Evolutionary conservation across 2,113 vertebrate genomes (phyloP), one percentile per base, ranked within the genome.

Genomic region (Cheilinus undulatus): DNA sequence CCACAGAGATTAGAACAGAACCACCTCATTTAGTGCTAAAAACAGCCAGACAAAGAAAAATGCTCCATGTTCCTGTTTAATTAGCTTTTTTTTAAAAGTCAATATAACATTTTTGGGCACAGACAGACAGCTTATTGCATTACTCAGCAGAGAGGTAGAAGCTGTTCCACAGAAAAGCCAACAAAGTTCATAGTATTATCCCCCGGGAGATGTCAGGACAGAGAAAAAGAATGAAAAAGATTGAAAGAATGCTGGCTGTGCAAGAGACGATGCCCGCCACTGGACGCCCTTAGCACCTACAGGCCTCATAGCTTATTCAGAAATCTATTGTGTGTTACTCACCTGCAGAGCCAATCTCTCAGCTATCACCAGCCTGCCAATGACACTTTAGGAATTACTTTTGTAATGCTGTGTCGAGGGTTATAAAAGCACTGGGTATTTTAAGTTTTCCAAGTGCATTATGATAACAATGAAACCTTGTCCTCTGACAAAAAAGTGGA

Each of bases 331-430:
- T 69, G 48, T 53, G 34, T 76, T 73, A 26, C 40, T 76, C 57
- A 81, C 77, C 53, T 48, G 23, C 65, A 74, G 51, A 73, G 46
- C 22, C 42, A 48, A 54, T 64, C 67, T 84, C 26, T 68, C 70
- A 71, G 30, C 48, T 19, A 17, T 40, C 15, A n/a, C 49, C 46
- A 4, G 15, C 43, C 5, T 69, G 34, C 51, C 62, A 40, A 50
- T 76, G 57, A 81, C 77, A 66, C 69, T 75, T 77, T 60, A 28
- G 56, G 20, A 42, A 68, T 50, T 48, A 15, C 27, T 14, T 81
- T 79, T 69, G 45, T 76, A 66, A 66, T 54, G 34, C 63, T 1
- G 15, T 27, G 38, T 53, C 30, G 57, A 38, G 13, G 60, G 56
- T 78, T 61, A 56, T 28, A 13, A 32, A 57, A 52, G 76, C 59